Base-by-base conservation (phyloP, 1,140 invertebrate genomes). In the Drosophila ercepeae region DNA sequence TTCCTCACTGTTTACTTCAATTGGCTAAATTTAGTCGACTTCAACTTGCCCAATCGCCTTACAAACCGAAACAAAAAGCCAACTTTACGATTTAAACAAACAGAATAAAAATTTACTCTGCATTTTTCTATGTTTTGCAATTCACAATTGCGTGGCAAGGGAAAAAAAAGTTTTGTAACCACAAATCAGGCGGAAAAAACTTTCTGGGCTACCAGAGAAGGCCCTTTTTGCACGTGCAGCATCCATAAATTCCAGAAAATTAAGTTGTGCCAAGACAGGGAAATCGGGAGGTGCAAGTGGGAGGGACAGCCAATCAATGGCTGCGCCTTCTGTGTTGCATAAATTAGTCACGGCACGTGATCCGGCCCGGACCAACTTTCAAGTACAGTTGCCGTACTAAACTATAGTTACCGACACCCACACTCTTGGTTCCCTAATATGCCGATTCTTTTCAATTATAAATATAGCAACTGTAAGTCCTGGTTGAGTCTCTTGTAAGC, bases 161-260 rank as follows among this genome's bases (percentile, higher is more conserved):
- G 32, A 19, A 25, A 67, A 73, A 72, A 75, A 84, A 78, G 48
- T 88, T 84, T 76, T 69, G 73, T 77, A 81, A 81, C 82, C 81
- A 88, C 81, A 86, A 88, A 86, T 86, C 81, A 86, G 81, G 82
- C 81, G 81, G 72, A 72, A 76, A 68, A 86, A 86, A 77, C 41
- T 88, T 88, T 45, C 48, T 39, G 46, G 39, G 45, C 46, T 32
- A 55, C 67, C 72, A 4, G 29, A 32, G 29, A 9, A 32, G 29
- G 29, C 52, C 45, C 42, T 53, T 76, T 70, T 86, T 88, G 82
- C 81, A 86, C 82, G 81, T 81, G 82, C 81, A 69, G 76, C 45
- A 70, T 60, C 81, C 76, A 86, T 86, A 86, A 86, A 86, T 86
- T 88, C 54, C 68, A 36, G 49, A 52, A 81, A 79, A 83, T 83